Percentiles rank a stretch among this genome's conserved stretches.
Evolutionary conservation across 2,113 vertebrate genomes (phyloP).

Genomic region (Connochaetes taurinus): DNA sequence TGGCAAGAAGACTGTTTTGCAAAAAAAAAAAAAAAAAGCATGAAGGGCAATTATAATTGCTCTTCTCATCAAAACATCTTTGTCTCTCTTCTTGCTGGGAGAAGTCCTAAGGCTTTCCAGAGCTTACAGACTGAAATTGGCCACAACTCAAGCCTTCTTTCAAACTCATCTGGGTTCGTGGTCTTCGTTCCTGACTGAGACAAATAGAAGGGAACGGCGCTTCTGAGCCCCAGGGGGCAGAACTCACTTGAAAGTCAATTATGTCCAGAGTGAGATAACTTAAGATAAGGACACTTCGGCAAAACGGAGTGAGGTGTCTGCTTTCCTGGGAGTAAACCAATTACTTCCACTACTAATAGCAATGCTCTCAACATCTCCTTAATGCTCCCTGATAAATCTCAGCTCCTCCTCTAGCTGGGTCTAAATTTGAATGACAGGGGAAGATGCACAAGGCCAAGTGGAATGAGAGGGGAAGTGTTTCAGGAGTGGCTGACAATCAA

Average conservation of each 20-base stretch:
- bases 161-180: neutral
- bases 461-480: neutral
- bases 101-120: neutral
- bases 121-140: neutral
- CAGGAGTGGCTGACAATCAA: neutral
- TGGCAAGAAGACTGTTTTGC: neutral
- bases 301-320: neutral
- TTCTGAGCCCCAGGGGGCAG: neutral
- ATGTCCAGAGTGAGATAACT: neutral
- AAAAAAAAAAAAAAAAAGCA: neutral
- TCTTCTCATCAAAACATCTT: neutral
- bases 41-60: neutral
- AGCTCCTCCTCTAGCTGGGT: neutral
- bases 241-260: constrained; percentile 48
- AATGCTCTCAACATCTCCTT: neutral
- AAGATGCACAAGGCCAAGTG: neutral
- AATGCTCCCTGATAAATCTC: constrained; percentile 25
- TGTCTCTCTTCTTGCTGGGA: neutral
- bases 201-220: neutral
- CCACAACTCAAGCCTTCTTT: neutral
- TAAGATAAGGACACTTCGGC: constrained; percentile 34
- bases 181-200: constrained; percentile 30
- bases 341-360: constrained; percentile 3
- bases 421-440: neutral
- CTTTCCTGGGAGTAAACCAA: constrained; percentile 32